Evolutionary conservation across 2,888 invertebrate genomes (phyloP), one percentile per base, ranked within the genome.

Genomic region (Aleiodes alternator): DNA sequence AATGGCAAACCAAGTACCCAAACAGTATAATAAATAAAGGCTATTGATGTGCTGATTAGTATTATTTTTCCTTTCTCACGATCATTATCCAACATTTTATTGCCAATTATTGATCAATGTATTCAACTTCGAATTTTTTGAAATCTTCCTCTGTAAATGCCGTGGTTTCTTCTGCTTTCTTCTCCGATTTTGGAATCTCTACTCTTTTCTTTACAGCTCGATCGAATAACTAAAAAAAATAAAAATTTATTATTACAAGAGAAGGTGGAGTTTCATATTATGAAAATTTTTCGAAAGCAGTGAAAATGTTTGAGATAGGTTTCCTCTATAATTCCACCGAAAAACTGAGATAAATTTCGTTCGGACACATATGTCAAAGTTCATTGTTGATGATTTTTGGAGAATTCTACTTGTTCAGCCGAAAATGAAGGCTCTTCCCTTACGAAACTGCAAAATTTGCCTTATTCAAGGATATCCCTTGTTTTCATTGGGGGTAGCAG

Each of bases 71-170:
- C 95, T 75, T 91, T 87, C 78, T 90, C 88, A 55, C 91, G 91
- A 89, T 94, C 93, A 11, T 81, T 85, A 9, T 78, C 78, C n/a
- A 87, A 80, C 88, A 89, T 89, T 73, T 72, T 74, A 29, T 48
- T 43, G 5, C 8, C 38, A 48, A 14, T 59, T 68, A 50, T 56
- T 66, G 7, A 38, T 38, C 12, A 14, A 50, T 57, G 59, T 93
- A 93, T 86, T 94, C 93, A 68, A 90, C 90, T 86, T 94, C 94
- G 87, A 94, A 95, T 77, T 92, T 92, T 76, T 92, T 90, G 82
- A 94, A 94, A 68, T 94, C 93, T 85, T 94, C 94, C 83, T 94
- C 93, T 0, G 95, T 94, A 85, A 95, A 95, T 14, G 91, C 93
- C 0, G 94, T 93, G 74, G 91, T 90, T 80, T 92, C 90, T 64